A percentile compares a stretch with the other conserved stretches of the same genome.
Conservation (phyloP, 2,113 vertebrate genomes). For the Toxotes chatareus region DNA sequence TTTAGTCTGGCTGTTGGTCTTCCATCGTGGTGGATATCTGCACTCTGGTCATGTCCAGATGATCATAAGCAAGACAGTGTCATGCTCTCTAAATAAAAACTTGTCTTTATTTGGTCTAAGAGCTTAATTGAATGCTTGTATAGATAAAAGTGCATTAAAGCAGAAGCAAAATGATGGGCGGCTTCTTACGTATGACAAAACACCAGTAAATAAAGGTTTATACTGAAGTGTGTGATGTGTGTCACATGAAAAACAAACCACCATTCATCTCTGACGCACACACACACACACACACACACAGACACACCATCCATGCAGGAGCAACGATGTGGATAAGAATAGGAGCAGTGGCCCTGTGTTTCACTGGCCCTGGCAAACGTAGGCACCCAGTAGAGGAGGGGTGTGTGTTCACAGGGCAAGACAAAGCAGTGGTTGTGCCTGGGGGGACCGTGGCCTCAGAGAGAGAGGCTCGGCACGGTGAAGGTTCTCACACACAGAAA, state of each 20-base stretch:
- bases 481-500: slow-evolving; percentile 84
- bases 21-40: slow-evolving; percentile 38
- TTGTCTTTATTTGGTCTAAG: slow-evolving; percentile 1
- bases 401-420: slow-evolving; percentile 84
- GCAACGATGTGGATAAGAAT: slow-evolving; percentile 76
- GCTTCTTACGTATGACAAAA: slow-evolving; percentile 11
- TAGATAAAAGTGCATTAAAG: not conserved
- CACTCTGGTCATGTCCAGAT: slow-evolving; percentile 46
- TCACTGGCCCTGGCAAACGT: slow-evolving; percentile 76
- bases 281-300: slow-evolving; percentile 30
- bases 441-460: slow-evolving; percentile 77
- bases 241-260: slow-evolving; percentile 54
- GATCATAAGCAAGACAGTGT: slow-evolving; percentile 35
- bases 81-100: slow-evolving; percentile 36
- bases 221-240: slow-evolving; percentile 43
- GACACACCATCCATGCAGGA: slow-evolving; percentile 64
- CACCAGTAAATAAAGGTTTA: slow-evolving; percentile 13
- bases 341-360: slow-evolving; percentile 78
- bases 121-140: slow-evolving; percentile 4
- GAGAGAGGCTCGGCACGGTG: slow-evolving; percentile 76
- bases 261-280: slow-evolving; percentile 53
- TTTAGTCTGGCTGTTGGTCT: slow-evolving; percentile 69
- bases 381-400: slow-evolving; percentile 79
- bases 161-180: not conserved
- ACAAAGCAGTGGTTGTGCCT: slow-evolving; percentile 87